phyloP scores from a whole-genome alignment of 1,140 invertebrate species.

The Aphaenogaster floridana region DNA sequence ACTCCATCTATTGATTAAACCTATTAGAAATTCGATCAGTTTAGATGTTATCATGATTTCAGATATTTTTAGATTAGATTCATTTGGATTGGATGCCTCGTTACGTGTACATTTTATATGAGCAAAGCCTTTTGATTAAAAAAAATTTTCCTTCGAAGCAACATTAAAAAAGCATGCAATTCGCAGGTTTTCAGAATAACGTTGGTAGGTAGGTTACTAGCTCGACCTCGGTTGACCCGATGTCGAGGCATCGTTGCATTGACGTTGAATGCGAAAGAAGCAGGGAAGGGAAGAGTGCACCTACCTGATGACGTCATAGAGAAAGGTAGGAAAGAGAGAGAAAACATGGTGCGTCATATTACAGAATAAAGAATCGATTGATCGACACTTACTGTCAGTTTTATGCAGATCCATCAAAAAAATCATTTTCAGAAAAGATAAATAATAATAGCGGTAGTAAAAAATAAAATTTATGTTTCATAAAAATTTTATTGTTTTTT shows the following conservation, averaged over 20 bases:
- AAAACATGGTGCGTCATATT: not conserved
- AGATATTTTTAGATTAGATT: too few relatives aligned
- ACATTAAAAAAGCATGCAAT: not conserved
- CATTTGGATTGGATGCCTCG: not conserved
- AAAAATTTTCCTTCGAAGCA: not conserved
- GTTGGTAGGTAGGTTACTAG: not conserved
- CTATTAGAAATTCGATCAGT: too few relatives aligned
- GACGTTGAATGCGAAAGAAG: slow-evolving; percentile 18
- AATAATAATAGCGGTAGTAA: too few relatives aligned
- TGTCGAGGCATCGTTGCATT: slow-evolving; percentile 2
- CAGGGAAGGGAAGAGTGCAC: not conserved
- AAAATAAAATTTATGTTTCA: too few relatives aligned
- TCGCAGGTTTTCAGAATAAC: not conserved
- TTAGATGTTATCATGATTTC: too few relatives aligned
- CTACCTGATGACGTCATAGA: slow-evolving; percentile 34
- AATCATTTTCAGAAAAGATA: not conserved
- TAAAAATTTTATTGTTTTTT: too few relatives aligned
- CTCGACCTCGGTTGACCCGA: slow-evolving; percentile 30
- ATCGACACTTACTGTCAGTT: not conserved
- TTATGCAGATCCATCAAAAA: not conserved
- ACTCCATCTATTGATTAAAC: too few relatives aligned
- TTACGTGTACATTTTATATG: not conserved
- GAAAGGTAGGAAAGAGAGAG: not conserved
- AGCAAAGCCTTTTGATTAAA: not conserved
- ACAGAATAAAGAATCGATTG: not conserved